Evolutionary conservation across 2,888 invertebrate species (phyloP).

Genomic region (Leptodirus hochenwartii): DNA sequence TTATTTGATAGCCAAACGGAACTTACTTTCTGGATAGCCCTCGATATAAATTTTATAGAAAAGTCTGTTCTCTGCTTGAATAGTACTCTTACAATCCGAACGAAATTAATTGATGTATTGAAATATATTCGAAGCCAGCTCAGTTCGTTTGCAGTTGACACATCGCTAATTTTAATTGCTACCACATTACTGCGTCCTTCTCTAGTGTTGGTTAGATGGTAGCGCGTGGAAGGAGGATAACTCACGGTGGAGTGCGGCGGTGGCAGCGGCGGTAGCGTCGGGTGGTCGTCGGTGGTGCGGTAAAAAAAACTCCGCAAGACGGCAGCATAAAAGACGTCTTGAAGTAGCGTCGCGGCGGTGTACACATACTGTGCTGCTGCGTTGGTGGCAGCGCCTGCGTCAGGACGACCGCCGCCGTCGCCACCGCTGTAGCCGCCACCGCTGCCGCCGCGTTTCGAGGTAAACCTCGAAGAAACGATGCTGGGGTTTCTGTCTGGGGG

Average conservation of each 20-base stretch:
- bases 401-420: conserved; percentile 12
- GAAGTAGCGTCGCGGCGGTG: conserved; percentile 22
- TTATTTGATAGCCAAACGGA: no score
- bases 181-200: conserved; percentile 8
- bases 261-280: conserved; percentile 7
- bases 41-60: no score
- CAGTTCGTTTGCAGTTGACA: no score
- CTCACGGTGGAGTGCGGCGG: conserved; percentile 7
- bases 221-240: conserved; percentile 6
- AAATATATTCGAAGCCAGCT: no score
- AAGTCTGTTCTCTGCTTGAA: no score
- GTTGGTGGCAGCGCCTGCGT: conserved; percentile 12
- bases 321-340: conserved; percentile 17
- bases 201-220: conserved; percentile 1
- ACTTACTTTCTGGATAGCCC: no score
- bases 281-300: conserved; percentile 2
- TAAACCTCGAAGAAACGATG: conserved; percentile 33
- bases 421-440: conserved; percentile 12
- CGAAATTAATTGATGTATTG: no score
- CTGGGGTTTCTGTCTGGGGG: conserved; percentile 32
- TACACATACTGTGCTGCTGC: no score
- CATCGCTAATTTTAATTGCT: no score
- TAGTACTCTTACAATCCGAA: no score
- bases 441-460: conserved; percentile 23
- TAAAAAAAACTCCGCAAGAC: conserved; percentile 3